Evolutionary conservation across 2,113 vertebrate species (phyloP).

Genomic region (Edolisoma coerulescens): DNA sequence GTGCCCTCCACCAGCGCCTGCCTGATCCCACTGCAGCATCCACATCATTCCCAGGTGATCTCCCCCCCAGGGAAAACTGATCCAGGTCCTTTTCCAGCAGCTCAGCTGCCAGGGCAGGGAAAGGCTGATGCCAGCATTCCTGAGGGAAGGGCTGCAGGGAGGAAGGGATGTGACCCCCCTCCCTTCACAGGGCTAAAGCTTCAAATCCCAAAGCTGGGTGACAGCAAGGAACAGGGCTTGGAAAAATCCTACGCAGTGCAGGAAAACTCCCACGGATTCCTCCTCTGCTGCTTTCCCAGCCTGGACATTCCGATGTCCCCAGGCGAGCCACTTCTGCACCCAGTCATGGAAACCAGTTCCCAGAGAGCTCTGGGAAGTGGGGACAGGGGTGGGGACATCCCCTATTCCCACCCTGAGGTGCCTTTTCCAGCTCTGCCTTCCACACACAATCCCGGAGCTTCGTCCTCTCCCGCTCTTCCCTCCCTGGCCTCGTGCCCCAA

Average conservation of each 20-base stretch:
- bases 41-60: neutral
- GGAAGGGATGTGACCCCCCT: neutral
- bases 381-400: rapidly evolving
- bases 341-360: neutral
- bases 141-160: neutral
- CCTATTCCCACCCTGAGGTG: neutral
- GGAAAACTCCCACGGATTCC: neutral
- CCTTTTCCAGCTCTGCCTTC: neutral
- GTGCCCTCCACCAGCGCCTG: too few species aligned
- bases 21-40: neutral
- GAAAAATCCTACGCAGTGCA: neutral
- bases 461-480: neutral
- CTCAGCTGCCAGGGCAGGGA: neutral
- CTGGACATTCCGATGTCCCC: neutral
- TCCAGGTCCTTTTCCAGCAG: neutral
- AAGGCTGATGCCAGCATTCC: neutral
- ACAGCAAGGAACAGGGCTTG: neutral
- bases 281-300: neutral
- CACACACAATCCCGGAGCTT: rapidly evolving
- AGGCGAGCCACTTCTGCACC: neutral
- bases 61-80: neutral
- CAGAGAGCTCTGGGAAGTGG: neutral
- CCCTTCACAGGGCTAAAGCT: neutral
- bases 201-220: neutral
- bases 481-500: neutral